A percentile compares a stretch with the other conserved stretches of the same genome.
Conservation (phyloP, 2,797 vertebrate genomes). For the Mormyrus hasselquistii region DNA sequence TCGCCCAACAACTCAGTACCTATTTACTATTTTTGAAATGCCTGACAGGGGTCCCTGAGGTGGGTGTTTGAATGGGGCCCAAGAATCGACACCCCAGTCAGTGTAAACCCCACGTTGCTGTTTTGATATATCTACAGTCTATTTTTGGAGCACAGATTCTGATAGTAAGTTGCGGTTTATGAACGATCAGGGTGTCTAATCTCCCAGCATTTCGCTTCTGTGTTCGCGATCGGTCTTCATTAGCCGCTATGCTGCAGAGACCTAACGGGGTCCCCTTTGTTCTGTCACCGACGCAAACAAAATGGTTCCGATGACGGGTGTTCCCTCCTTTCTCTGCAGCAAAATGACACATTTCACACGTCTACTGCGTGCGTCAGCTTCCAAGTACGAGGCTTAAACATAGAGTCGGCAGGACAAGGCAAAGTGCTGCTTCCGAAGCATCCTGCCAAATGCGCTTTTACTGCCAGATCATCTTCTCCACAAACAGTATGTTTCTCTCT, state of each 20-base stretch:
- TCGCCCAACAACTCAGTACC: neutral
- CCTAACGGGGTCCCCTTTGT: conserved; percentile 4
- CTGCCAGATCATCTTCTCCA: neutral
- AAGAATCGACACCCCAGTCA: neutral
- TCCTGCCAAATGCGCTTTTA: neutral
- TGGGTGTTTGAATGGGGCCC: neutral
- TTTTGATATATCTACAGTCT: neutral
- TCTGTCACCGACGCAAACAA: conserved; percentile 4
- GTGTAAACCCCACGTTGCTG: neutral
- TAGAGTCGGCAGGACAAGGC: neutral
- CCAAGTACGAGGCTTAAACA: neutral
- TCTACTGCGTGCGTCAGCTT: neutral
- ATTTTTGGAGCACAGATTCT: conserved; percentile 27
- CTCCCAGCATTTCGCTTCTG: neutral
- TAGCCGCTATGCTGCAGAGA: neutral
- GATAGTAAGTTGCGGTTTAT: neutral
- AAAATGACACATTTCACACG: neutral
- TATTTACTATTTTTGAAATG: neutral
- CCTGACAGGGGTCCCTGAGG: neutral
- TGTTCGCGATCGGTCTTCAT: neutral
- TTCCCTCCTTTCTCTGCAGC: neutral
- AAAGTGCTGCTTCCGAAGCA: neutral
- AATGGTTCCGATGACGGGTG: neutral
- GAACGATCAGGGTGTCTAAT: neutral
- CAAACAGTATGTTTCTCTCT: conserved; percentile 3